Conservation (phyloP, 1,140 invertebrate species). For the Philotrypesis tridentata region DNA sequence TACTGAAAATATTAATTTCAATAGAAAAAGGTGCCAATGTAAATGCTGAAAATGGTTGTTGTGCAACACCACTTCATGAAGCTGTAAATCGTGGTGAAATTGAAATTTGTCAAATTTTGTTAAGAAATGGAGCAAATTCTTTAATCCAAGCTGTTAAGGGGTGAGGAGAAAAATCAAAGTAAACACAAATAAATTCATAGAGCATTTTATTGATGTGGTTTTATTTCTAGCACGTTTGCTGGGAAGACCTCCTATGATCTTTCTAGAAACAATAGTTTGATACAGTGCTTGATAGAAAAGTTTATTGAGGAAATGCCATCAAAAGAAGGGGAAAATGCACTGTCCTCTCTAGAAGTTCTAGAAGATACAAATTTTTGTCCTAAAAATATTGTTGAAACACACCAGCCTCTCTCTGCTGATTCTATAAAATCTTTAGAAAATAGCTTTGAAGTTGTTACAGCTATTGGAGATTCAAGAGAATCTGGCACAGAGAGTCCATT, state of each 20-base stretch:
- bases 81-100: conserved; percentile 76
- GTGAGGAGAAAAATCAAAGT: too few species aligned
- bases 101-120: conserved; percentile 75
- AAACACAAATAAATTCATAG: too few species aligned
- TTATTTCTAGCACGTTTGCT: conserved; percentile 70
- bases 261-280: conserved; percentile 69
- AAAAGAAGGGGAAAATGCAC: conserved; percentile 64
- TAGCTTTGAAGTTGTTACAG: conserved; percentile 60
- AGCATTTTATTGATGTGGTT: too few species aligned
- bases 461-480: conserved; percentile 52
- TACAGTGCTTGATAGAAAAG: conserved; percentile 69
- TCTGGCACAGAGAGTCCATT: conserved; percentile 62
- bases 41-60: conserved; percentile 76
- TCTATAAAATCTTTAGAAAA: conserved; percentile 68
- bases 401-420: conserved; percentile 66
- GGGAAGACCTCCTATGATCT: conserved; percentile 72
- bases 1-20: conserved; percentile 51
- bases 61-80: conserved; percentile 79
- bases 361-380: conserved; percentile 63
- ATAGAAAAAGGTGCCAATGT: conserved; percentile 75
- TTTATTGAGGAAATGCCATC: conserved; percentile 59
- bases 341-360: conserved; percentile 58
- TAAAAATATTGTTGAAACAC: conserved; percentile 65
- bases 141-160: conserved; percentile 75
- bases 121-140: conserved; percentile 77